Percentiles rank a stretch among this genome's conserved stretches.
These are phyloP conservation scores for Choristoneura fumiferana DNA, from an alignment of 1,140 invertebrate genomes.

Conservation along the genomic window DNA sequence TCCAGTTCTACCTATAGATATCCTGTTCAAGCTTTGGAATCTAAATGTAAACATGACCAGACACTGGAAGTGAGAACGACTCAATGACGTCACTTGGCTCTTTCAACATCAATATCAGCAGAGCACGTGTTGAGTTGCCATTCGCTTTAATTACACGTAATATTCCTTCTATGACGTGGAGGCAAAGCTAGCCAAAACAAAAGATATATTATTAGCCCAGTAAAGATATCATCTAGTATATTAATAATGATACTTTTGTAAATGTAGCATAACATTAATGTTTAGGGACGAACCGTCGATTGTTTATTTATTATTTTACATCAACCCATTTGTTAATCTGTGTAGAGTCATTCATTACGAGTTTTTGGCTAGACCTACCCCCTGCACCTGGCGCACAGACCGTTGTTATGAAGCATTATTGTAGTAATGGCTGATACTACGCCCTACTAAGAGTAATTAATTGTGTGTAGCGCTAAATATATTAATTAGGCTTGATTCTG, in stretches of 20 bases:
- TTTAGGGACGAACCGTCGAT: background rate
- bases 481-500: too few species aligned
- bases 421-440: too few species aligned
- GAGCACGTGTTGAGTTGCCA: background rate
- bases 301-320: background rate
- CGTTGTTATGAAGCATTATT: too few species aligned
- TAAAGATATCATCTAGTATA: background rate
- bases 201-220: background rate
- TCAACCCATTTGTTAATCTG: slow-evolving; percentile 3
- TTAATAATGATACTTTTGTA: background rate
- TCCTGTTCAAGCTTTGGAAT: background rate
- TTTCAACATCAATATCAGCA: background rate
- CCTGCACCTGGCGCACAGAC: too few species aligned
- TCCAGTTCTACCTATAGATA: background rate
- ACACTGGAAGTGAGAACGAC: slow-evolving; percentile 8
- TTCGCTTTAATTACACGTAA: slow-evolving; percentile 12
- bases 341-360: slow-evolving; percentile 8
- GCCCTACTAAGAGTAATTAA: too few species aligned
- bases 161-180: slow-evolving; percentile 6
- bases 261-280: background rate
- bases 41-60: slow-evolving; percentile 18
- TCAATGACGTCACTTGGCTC: slow-evolving; percentile 2
- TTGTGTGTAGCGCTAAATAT: too few species aligned
- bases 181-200: background rate
- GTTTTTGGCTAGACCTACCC: background rate